Evolutionary conservation across 2,113 vertebrate species (phyloP).

Genomic region (Chloroceryle aenea): DNA sequence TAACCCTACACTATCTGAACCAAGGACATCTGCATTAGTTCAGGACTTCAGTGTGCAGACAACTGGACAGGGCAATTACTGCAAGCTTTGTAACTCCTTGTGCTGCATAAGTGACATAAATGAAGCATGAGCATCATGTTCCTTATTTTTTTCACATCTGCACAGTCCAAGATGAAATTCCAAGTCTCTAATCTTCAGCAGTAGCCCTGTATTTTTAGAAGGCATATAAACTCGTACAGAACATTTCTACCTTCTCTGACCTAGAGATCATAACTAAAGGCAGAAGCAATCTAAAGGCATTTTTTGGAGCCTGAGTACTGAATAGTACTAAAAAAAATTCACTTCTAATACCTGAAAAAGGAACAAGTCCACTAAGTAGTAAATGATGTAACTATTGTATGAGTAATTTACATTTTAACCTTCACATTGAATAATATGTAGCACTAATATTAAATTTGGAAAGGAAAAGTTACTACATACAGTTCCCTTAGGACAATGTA

Average conservation of each 20-base stretch:
- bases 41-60: background rate
- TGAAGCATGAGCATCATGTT: background rate
- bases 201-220: background rate
- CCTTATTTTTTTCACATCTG: background rate
- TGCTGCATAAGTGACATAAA: background rate
- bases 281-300: background rate
- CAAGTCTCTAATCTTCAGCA: background rate
- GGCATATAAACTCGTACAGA: background rate
- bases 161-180: background rate
- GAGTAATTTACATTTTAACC: background rate
- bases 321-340: background rate
- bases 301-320: fast-evolving
- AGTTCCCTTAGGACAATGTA: background rate
- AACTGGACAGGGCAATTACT: background rate
- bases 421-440: background rate
- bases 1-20: too few species aligned
- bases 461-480: background rate
- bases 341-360: background rate
- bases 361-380: background rate
- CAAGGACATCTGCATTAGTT: background rate
- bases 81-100: background rate
- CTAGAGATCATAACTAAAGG: background rate
- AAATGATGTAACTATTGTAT: background rate
- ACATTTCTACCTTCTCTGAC: background rate
- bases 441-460: background rate